Percentiles rank a stretch among this genome's conserved stretches.
These are phyloP conservation scores for Eilema caniola DNA, from an alignment of 2,888 invertebrate genomes.

Conservation along the genomic window DNA sequence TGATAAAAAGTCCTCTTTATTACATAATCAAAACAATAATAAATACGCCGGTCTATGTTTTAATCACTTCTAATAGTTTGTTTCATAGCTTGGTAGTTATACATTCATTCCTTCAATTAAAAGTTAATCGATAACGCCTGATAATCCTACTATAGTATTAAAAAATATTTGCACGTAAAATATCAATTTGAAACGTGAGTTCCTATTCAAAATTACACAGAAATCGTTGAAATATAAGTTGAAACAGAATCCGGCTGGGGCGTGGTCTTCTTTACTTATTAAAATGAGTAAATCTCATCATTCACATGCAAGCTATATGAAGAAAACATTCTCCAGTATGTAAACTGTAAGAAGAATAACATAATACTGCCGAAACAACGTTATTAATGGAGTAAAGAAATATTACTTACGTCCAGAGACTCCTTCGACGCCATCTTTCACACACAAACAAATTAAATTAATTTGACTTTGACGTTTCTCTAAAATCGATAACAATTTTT, in stretches of 20 bases:
- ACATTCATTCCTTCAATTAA: conserved; percentile 31
- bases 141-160: conserved; percentile 14
- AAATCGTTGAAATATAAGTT: conserved; percentile 41
- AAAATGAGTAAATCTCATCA: conserved; percentile 13
- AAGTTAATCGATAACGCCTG: conserved; percentile 17
- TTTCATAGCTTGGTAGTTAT: background rate
- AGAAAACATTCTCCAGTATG: conserved; percentile 24
- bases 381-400: conserved; percentile 49
- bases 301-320: conserved; percentile 11
- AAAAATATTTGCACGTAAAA: conserved; percentile 4
- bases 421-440: conserved; percentile 87
- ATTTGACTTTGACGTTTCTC: conserved; percentile 53
- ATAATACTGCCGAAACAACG: conserved; percentile 16
- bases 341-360: conserved; percentile 25
- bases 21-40: conserved; percentile 2
- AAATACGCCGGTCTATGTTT: conserved; percentile 1
- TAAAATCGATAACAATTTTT: conserved; percentile 73
- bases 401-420: conserved; percentile 83
- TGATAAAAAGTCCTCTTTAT: background rate
- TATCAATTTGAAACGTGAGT: background rate
- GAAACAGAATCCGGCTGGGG: conserved; percentile 59
- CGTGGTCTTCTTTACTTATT: conserved; percentile 64
- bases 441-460: conserved; percentile 78
- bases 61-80: background rate
- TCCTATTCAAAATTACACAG: conserved; percentile 41